Base-by-base conservation (phyloP, 1,140 invertebrate species). In the Lepidurus couesii region DNA sequence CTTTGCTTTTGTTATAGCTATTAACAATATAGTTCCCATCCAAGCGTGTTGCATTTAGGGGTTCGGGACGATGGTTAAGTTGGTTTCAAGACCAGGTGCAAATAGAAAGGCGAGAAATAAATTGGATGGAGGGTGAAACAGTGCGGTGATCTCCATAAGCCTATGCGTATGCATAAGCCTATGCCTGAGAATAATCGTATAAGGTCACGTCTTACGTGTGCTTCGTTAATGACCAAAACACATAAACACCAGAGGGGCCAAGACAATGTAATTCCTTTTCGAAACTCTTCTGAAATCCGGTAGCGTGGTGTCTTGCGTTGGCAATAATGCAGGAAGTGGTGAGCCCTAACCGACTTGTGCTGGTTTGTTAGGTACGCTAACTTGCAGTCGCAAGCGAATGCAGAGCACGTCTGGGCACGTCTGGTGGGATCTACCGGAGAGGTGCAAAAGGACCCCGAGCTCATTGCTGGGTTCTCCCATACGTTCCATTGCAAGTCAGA, bases 291-390 rank as follows among this genome's bases (percentile, higher is more conserved):
- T 65, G 21, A 5, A 16, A 65, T 65, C 53, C n/a, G 6, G 34
- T 34, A 34, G 34, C 34, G 34, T 34, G 34, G 34, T 34, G 53
- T 65, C 53, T 65, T 65, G 53, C 53, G 45, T 10, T 65, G 13
- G 53, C 4, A 21, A 9, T 9, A 65, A 16, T 9, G 53, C 53
- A 16, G 13, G 53, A 65, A 21, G 53, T 21, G 53, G 53, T 65
- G 53, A 65, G 21, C 53, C 13, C 21, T 65, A 65, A 65, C 53
- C 53, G 53, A 21, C 53, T 65, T 13, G 16, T 65, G 53, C 53
- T 65, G 53, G 53, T 65, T 65, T 65, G 53, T 65, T 65, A 65
- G 53, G 21, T 65, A 65, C 53, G 53, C 8, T 65, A 65, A 65
- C 21, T 65, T 0, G 53, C 16, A 65, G 21, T n/a, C 21, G 53